phyloP scores from a whole-genome alignment of 2,113 vertebrate species.

The Sardina pilchardus region DNA sequence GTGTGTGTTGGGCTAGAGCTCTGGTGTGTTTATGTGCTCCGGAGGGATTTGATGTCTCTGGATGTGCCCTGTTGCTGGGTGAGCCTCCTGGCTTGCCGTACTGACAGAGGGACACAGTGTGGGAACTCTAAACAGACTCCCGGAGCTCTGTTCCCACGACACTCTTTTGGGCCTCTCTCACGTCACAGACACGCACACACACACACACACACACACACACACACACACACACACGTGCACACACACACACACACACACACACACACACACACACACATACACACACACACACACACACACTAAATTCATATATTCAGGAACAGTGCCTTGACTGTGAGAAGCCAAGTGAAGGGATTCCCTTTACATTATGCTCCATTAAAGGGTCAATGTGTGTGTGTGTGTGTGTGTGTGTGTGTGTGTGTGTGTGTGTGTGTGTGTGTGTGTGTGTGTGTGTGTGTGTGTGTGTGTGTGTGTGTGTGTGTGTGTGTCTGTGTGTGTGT shows the following conservation, averaged over 20 bases:
- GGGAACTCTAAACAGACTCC: constrained; percentile 40
- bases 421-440: constrained; percentile 11
- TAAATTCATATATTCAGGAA: background rate
- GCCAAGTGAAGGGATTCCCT: background rate
- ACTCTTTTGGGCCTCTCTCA: constrained; percentile 20
- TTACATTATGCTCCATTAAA: background rate
- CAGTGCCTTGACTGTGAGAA: background rate
- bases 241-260: background rate
- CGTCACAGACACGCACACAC: constrained; percentile 24
- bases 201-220: constrained; percentile 12
- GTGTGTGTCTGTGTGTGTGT: constrained; percentile 3
- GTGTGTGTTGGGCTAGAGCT: background rate
- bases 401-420: background rate
- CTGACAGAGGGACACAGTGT: constrained; percentile 33
- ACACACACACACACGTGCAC: background rate
- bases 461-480: constrained; percentile 21
- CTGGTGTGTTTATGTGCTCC: background rate
- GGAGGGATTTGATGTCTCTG: background rate
- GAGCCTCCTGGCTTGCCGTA: constrained; percentile 17
- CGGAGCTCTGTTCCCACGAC: constrained; percentile 44
- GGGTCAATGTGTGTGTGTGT: constrained; percentile 21
- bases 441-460: background rate
- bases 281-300: background rate
- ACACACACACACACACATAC: background rate
- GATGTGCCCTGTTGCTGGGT: constrained; percentile 2